phyloP scores from a whole-genome alignment of 2,113 vertebrate species.

The Megaceryle maxima region DNA sequence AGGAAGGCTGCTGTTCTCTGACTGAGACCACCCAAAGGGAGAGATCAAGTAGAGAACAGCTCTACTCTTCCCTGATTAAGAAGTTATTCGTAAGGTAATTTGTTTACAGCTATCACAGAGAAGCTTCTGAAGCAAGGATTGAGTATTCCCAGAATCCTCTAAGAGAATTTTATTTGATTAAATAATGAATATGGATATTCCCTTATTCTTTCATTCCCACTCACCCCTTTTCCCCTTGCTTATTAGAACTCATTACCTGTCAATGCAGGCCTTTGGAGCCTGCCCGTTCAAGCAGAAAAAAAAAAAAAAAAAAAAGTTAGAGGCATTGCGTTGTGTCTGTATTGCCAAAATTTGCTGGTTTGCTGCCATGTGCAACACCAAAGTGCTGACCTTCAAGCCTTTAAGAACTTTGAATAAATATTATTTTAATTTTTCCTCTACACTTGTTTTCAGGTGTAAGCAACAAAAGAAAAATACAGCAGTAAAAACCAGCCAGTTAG shows the following conservation, averaged over 20 bases:
- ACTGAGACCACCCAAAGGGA: constrained; percentile 83
- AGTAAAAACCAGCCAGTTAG: not conserved
- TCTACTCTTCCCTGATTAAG: constrained; percentile 78
- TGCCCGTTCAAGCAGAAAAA: constrained; percentile 56
- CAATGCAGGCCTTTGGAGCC: constrained; percentile 64
- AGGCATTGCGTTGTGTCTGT: constrained; percentile 4
- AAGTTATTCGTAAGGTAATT: constrained; percentile 80
- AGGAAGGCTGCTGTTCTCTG: constrained; percentile 68
- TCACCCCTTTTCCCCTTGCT: constrained; percentile 28
- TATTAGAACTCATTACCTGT: constrained; percentile 80
- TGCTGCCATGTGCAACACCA: constrained; percentile 18
- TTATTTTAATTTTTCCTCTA: constrained; percentile 50
- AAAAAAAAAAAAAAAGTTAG: constrained; percentile 45
- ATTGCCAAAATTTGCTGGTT: constrained; percentile 61
- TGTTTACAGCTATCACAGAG: constrained; percentile 79
- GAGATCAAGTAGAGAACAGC: constrained; percentile 75
- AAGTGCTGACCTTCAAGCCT: constrained; percentile 39
- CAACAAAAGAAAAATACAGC: constrained; percentile 24
- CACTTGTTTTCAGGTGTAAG: constrained; percentile 36
- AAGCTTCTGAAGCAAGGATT: constrained; percentile 69
- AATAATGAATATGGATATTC: constrained; percentile 80
- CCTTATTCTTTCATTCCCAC: constrained; percentile 25
- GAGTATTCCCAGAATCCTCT: constrained; percentile 77
- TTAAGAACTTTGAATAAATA: constrained; percentile 59
- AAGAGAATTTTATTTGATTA: constrained; percentile 78